Conservation (phyloP, 2,113 vertebrate species). For the Tonatia bakeri region DNA sequence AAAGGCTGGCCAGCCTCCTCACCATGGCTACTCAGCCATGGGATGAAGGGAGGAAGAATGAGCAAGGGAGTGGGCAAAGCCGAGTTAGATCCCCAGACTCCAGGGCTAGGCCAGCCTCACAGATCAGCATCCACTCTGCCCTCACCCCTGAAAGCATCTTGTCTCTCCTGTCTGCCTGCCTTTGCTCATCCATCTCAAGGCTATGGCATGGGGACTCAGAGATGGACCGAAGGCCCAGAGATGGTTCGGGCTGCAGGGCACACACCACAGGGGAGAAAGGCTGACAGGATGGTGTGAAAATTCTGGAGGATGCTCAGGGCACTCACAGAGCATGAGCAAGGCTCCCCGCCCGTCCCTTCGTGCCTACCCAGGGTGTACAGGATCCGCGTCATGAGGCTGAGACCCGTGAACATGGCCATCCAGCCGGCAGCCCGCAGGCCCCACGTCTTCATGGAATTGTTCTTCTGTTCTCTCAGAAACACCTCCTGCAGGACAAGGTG, state of each 20-base stretch:
- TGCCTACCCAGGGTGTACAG: constrained; percentile 90
- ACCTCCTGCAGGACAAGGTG: constrained; percentile 84
- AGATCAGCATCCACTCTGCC: rapidly evolving
- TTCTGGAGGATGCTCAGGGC: background rate
- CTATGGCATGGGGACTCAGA: background rate
- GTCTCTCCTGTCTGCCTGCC: background rate
- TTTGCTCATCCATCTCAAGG: background rate
- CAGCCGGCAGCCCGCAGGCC: constrained; percentile 90
- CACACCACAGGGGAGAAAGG: background rate
- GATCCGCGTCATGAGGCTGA: constrained; percentile 91
- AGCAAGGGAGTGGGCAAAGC: background rate
- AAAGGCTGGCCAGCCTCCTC: background rate
- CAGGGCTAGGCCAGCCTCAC: background rate
- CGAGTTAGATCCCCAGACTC: background rate
- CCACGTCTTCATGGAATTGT: constrained; percentile 92
- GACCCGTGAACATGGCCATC: constrained; percentile 93
- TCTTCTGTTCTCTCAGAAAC: constrained; percentile 88
- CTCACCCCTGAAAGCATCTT: background rate
- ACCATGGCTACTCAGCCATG: rapidly evolving
- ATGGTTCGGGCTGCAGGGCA: background rate
- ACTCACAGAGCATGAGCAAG: background rate
- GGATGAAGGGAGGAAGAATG: background rate
- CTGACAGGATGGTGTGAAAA: background rate
- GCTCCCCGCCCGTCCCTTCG: rapidly evolving
- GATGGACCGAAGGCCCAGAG: background rate